phyloP scores from a whole-genome alignment of 2,888 invertebrate genomes.

The Protodeltote pygarga region DNA sequence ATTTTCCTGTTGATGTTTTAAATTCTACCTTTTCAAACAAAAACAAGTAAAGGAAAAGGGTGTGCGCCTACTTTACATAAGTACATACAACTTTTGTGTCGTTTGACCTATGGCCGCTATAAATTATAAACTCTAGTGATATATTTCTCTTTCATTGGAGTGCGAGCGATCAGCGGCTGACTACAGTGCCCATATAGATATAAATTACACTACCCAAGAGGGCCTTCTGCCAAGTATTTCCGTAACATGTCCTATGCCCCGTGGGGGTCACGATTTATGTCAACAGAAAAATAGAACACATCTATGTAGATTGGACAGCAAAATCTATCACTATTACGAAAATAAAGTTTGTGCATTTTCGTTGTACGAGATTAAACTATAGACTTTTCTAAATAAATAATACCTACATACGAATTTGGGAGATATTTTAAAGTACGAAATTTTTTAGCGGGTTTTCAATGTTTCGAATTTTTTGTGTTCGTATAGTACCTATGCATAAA shows the following conservation, averaged over 20 bases:
- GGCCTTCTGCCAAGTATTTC: slow-evolving; percentile 72
- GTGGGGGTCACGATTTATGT: slow-evolving; percentile 74
- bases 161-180: slow-evolving; percentile 42
- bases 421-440: too few relatives aligned
- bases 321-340: slow-evolving; percentile 50
- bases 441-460: too few relatives aligned
- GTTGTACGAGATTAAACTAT: background rate
- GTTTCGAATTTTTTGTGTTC: too few relatives aligned
- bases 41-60: slow-evolving; percentile 7
- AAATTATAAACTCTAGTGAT: slow-evolving; percentile 50
- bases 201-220: slow-evolving; percentile 72
- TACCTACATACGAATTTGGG: too few relatives aligned
- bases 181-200: slow-evolving; percentile 55
- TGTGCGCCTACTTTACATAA: slow-evolving; percentile 19
- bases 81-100: slow-evolving; percentile 33
- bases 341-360: slow-evolving; percentile 23
- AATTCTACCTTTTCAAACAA: background rate
- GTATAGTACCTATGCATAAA: too few relatives aligned
- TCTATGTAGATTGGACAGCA: slow-evolving; percentile 45
- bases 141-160: slow-evolving; percentile 48
- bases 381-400: too few relatives aligned
- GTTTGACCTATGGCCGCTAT: slow-evolving; percentile 46
- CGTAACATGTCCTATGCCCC: slow-evolving; percentile 60
- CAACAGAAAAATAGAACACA: slow-evolving; percentile 69
- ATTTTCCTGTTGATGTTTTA: background rate